A percentile compares a stretch with the other conserved stretches of the same genome.
These are phyloP conservation scores for Salminus brasiliensis DNA, from an alignment of 2,113 vertebrate species.

Conservation along the genomic window DNA sequence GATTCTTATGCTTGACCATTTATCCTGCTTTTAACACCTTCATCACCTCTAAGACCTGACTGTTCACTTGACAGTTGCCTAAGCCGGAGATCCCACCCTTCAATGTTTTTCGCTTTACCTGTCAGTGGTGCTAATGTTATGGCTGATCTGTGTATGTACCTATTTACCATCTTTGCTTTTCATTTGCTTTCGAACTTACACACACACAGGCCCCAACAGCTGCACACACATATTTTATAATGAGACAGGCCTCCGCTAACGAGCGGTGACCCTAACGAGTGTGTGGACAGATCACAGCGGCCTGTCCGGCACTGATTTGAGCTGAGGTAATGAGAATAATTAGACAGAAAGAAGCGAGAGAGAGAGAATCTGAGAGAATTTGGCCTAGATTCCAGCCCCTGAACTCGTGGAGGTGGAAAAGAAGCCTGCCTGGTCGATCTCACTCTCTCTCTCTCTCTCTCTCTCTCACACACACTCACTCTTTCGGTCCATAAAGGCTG, in stretches of 20 bases:
- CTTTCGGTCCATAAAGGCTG: not conserved
- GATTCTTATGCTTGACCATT: too few species aligned
- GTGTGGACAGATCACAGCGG: slow-evolving; percentile 78
- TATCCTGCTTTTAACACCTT: too few species aligned
- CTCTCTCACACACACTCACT: not conserved
- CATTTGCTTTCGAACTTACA: not conserved
- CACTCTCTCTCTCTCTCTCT: not conserved
- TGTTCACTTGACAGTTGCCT: too few species aligned
- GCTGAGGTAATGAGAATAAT: slow-evolving; percentile 79
- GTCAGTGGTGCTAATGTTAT: too few species aligned
- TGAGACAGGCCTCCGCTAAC: slow-evolving; percentile 63
- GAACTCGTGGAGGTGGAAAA: not conserved
- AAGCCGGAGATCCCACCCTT: too few species aligned
- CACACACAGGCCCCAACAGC: slow-evolving; percentile 1
- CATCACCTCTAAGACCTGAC: too few species aligned
- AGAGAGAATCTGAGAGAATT: slow-evolving; percentile 17
- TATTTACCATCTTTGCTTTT: too few species aligned
- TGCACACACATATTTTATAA: slow-evolving; percentile 49
- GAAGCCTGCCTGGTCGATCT: slow-evolving; percentile 1
- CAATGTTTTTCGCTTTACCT: too few species aligned
- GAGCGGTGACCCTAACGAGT: slow-evolving; percentile 72
- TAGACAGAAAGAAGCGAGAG: slow-evolving; percentile 48
- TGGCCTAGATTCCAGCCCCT: slow-evolving; percentile 3
- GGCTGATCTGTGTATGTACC: too few species aligned
- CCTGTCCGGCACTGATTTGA: slow-evolving; percentile 77